phyloP scores from a whole-genome alignment of 2,113 vertebrate species.

The Oryctolagus cuniculus region DNA sequence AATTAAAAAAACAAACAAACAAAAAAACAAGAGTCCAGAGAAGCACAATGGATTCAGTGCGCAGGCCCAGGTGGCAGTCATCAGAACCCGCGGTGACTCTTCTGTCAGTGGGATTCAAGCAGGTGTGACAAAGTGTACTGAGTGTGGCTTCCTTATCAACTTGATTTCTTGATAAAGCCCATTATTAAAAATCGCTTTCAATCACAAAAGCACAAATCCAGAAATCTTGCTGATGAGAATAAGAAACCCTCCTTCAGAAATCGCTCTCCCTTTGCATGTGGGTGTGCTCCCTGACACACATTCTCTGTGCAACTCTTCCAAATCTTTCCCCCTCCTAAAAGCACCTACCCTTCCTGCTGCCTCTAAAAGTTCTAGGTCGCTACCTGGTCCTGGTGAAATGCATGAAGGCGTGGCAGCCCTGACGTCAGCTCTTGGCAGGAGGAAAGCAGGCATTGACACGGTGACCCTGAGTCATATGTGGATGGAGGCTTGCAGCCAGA shows the following conservation, averaged over 20 bases:
- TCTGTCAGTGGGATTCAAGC: constrained; percentile 27
- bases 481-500: background rate
- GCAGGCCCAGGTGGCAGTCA: background rate
- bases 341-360: background rate
- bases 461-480: background rate
- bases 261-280: constrained; percentile 20
- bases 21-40: constrained; percentile 13
- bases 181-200: background rate
- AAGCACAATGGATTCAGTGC: background rate
- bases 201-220: background rate
- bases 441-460: background rate
- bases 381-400: background rate
- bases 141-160: background rate
- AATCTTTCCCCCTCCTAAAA: background rate
- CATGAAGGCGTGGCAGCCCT: background rate
- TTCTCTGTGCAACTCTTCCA: constrained; percentile 18
- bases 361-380: background rate
- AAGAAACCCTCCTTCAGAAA: constrained; percentile 9
- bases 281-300: background rate
- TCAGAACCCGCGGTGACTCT: background rate
- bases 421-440: background rate
- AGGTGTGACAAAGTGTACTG: background rate
- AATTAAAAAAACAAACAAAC: no score
- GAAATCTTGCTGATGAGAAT: background rate
- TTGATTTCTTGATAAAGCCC: background rate